Base-by-base conservation (phyloP, 2,113 vertebrate species). In the Bungarus multicinctus region DNA sequence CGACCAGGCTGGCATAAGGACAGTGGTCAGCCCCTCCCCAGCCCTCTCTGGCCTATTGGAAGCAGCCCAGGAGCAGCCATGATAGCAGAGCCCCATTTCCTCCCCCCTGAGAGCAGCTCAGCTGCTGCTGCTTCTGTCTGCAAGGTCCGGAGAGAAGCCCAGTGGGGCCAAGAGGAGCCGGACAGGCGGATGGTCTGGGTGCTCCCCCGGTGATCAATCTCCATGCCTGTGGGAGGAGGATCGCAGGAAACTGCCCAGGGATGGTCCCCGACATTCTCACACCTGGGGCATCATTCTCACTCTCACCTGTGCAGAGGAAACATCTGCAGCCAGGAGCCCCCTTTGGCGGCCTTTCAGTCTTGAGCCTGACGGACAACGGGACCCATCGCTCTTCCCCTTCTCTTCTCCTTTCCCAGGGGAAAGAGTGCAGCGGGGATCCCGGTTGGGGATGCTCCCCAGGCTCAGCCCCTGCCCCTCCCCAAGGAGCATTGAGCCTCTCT, bases 271-370 rank as follows among this genome's bases (percentile, higher is more conserved):
- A 1, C 34, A 6, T 18, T 20, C 16, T 39, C 69, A 8, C 34
- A 0, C 6, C n/a, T 81, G 16, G 16, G 8, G n/a, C n/a, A 20
- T 16, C 34, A 2, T 9, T 20, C 34, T 3, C 69, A 0, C n/a
- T 39, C n/a, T 81, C 69, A 20, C 69, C 34, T 20, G 6, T 3
- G 1, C 18, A 81, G 18, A 34, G 20, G 69, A 39, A 20, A 39
- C 34, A 9, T 7, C 69, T 7, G 64, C n/a, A 34, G n/a, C n/a
- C n/a, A 3, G 69, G 69, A 74, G 34, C 34, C 34, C 18, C 18
- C 5, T 81, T 81, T 30, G 2, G 30, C 30, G n/a, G 60, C 30
- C 60, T 14, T 12, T 4, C 30, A 34, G 1, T 4, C 30, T 16
- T 69, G 30, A 14, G 27, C 30, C 64, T 64, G 60, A 30, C 0